Evolutionary conservation across 2,113 vertebrate genomes (phyloP).

Genomic region (Chunga burmeisteri): DNA sequence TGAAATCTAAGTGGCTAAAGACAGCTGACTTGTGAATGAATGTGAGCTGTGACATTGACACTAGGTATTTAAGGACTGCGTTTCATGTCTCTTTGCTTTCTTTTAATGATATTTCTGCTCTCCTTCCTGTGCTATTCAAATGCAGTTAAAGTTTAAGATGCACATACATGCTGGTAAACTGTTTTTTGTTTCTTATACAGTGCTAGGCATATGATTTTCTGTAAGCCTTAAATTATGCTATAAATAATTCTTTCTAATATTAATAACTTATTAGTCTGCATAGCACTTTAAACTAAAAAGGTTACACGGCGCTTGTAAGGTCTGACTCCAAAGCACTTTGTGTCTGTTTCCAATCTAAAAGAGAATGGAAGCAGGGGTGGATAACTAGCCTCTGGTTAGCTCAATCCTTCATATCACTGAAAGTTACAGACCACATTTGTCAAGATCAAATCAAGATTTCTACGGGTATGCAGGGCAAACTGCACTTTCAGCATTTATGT

Average conservation of each 20-base stretch:
- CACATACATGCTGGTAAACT: not conserved
- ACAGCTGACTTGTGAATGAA: not conserved
- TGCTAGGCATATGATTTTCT: not conserved
- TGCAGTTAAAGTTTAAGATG: not conserved
- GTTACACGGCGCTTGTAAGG: not conserved
- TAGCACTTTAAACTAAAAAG: not conserved
- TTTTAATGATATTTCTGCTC: not conserved
- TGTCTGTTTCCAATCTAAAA: not conserved
- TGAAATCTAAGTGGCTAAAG: not conserved
- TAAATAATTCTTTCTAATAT: slow-evolving; percentile 29
- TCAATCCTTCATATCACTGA: not conserved
- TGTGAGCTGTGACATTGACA: not conserved
- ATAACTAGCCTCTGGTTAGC: not conserved
- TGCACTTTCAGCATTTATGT: not conserved
- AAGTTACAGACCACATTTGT: not conserved
- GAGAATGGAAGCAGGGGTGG: not conserved
- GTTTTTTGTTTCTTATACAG: not conserved
- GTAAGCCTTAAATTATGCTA: not conserved
- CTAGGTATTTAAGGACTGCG: not conserved
- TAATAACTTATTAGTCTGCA: not conserved
- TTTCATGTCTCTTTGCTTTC: not conserved
- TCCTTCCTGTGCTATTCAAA: not conserved
- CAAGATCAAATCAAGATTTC: not conserved
- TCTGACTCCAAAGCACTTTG: not conserved
- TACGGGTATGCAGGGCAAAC: not conserved